Percentiles rank a stretch among this genome's conserved stretches.
Evolutionary conservation across 2,888 invertebrate species (phyloP).

Genomic region (Nasonovia ribisnigri): DNA sequence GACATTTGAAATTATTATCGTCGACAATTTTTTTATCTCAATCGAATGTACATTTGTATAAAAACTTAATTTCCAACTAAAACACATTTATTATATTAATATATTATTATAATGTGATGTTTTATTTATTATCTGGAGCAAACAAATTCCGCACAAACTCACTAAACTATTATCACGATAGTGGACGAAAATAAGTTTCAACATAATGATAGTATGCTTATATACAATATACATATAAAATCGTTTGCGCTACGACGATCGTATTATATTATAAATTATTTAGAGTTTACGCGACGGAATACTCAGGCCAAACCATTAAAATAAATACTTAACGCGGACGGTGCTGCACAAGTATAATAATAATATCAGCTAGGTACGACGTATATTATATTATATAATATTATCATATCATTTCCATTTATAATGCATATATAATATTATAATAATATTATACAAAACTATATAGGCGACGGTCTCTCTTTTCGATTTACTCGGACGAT

Average conservation of each 20-base stretch:
- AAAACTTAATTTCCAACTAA: slow-evolving; percentile 8
- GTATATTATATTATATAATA: background rate
- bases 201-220: background rate
- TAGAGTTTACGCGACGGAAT: background rate
- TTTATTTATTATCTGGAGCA: slow-evolving; percentile 17
- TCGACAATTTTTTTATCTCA: background rate
- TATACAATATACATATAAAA: background rate
- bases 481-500: background rate
- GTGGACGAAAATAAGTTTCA: background rate
- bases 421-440: background rate
- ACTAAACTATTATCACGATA: background rate
- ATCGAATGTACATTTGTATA: background rate
- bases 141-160: background rate
- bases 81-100: background rate
- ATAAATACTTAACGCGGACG: background rate
- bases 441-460: background rate
- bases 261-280: background rate
- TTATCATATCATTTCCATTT: background rate
- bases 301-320: background rate
- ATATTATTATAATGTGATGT: background rate
- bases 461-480: background rate
- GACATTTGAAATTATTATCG: slow-evolving; percentile 40
- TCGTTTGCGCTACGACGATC: background rate
- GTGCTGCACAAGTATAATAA: background rate
- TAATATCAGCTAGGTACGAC: background rate